Evolutionary conservation across 2,888 invertebrate genomes (phyloP).

Genomic region (Phyllotreta cruciferae): DNA sequence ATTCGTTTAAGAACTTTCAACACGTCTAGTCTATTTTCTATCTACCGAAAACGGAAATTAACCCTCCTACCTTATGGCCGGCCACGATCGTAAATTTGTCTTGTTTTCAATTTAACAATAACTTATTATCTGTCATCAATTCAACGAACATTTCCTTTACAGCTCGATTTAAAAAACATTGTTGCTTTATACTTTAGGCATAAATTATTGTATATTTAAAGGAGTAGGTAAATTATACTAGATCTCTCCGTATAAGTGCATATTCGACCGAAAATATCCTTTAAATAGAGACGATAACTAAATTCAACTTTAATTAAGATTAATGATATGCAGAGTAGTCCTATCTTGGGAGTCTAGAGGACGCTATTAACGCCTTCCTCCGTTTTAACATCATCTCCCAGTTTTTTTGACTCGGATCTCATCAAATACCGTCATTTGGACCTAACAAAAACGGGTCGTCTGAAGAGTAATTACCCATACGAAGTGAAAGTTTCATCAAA

Average conservation of each 20-base stretch:
- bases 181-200: no score
- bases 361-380: conserved; percentile 52
- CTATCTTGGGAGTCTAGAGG: conserved; percentile 57
- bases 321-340: conserved; percentile 61
- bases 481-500: no score
- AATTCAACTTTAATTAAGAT: conserved; percentile 62
- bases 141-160: no score
- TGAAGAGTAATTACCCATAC: conserved; percentile 7
- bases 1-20: conserved; percentile 60
- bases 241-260: conserved; percentile 43
- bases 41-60: conserved; percentile 53
- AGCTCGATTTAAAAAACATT: no score
- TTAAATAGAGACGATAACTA: conserved; percentile 59
- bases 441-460: conserved; percentile 19
- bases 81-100: conserved; percentile 35
- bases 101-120: conserved; percentile 28
- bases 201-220: no score
- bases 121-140: conserved; percentile 11
- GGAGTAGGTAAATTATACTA: neutral
- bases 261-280: conserved; percentile 50
- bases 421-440: conserved; percentile 44
- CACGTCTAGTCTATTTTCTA: conserved; percentile 58
- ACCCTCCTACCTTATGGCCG: conserved; percentile 40
- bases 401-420: conserved; percentile 48
- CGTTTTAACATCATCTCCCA: conserved; percentile 50